phyloP scores from a whole-genome alignment of 64 coral and sea anemone genomes.

The Stichodactyla mertensii region DNA sequence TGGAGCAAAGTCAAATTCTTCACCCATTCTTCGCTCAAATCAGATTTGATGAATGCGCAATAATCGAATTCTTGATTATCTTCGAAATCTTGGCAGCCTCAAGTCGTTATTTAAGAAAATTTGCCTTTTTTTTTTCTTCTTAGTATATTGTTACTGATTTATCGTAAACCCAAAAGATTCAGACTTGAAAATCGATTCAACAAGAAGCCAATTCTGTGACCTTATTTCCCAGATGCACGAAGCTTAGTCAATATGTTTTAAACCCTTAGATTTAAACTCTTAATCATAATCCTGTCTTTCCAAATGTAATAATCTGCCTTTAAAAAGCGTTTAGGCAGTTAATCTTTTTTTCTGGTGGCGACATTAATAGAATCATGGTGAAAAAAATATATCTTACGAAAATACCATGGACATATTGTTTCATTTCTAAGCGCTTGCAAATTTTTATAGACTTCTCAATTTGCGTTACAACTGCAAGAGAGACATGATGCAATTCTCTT shows the following conservation, averaged over 20 bases:
- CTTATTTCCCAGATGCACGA: background rate
- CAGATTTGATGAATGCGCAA: background rate
- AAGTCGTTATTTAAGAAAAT: background rate
- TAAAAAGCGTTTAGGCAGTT: background rate
- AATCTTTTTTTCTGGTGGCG: slow-evolving; percentile 8
- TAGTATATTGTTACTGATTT: background rate
- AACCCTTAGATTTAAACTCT: background rate
- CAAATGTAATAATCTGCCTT: slow-evolving; percentile 10
- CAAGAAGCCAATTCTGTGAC: background rate
- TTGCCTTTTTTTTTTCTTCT: background rate
- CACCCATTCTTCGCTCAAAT: background rate
- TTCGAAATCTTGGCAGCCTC: background rate
- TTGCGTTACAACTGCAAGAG: background rate
- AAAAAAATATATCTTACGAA: background rate
- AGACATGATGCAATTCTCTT: background rate
- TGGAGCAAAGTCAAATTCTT: too few species aligned
- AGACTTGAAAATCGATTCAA: background rate
- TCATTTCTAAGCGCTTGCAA: background rate
- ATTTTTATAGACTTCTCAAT: background rate
- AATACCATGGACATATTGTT: background rate
- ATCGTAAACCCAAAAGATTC: background rate
- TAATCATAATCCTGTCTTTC: background rate
- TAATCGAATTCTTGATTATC: background rate
- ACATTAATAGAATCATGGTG: background rate
- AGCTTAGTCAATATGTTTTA: slow-evolving; percentile 4